Conservation (phyloP, 2,888 invertebrate species). For the Pristionchus mayeri region DNA sequence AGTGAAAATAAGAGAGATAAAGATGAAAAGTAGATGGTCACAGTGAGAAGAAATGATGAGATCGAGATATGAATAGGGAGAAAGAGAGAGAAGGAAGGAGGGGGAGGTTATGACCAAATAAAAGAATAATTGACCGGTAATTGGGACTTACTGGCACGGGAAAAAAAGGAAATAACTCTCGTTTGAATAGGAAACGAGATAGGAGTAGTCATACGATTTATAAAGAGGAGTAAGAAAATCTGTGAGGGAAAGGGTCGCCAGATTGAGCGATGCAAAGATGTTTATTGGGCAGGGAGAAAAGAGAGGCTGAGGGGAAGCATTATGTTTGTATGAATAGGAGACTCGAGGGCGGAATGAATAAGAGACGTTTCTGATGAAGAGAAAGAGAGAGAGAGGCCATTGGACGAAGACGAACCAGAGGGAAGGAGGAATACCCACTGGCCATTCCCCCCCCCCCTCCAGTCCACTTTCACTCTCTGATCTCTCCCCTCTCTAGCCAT, state of each 20-base stretch:
- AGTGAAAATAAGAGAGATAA: not conserved
- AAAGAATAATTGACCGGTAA: conserved; percentile 8
- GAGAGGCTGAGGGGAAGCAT: not conserved
- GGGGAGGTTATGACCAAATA: conserved; percentile 22
- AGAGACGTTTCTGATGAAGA: not conserved
- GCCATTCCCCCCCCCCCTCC: not conserved
- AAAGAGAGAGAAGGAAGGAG: not conserved
- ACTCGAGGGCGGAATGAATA: conserved; percentile 25
- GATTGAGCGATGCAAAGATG: conserved; percentile 15
- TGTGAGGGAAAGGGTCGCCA: not conserved
- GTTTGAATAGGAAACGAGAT: not conserved
- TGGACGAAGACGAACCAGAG: not conserved
- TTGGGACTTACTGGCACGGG: not conserved
- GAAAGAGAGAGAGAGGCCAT: not conserved
- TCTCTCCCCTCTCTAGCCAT: not conserved
- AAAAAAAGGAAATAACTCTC: not conserved
- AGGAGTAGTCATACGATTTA: not conserved
- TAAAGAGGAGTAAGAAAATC: not conserved
- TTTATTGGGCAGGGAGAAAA: conserved; percentile 4
- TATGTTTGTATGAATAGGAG: conserved; percentile 22
- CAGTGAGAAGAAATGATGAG: conserved; percentile 12
- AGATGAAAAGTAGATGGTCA: conserved; percentile 14
- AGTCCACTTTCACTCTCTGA: not conserved
- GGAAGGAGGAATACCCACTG: not conserved
- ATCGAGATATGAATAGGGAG: conserved; percentile 24